Conservation (phyloP, 2,888 invertebrate species). For the Tachina lurida region DNA sequence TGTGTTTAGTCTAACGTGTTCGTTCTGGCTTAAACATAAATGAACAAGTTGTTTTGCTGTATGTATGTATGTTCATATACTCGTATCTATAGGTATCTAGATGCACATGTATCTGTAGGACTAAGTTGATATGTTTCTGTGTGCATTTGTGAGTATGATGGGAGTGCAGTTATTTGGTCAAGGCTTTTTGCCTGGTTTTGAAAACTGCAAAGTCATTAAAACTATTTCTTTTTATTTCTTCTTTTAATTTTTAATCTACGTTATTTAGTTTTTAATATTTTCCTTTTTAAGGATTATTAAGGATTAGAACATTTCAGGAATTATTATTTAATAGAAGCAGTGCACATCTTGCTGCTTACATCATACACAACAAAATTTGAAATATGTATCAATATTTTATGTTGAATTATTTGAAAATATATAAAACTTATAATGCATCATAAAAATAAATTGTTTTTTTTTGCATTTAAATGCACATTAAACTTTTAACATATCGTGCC, state of each 20-base stretch:
- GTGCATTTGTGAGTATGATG: too few species aligned
- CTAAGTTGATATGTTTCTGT: too few species aligned
- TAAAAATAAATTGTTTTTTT: too few species aligned
- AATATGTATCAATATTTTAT: too few species aligned
- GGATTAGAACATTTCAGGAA: conserved; percentile 2
- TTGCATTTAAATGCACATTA: too few species aligned
- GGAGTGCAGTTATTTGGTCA: conserved; percentile 31
- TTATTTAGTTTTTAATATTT: not conserved
- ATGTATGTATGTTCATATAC: too few species aligned
- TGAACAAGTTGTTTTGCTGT: not conserved
- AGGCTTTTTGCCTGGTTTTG: conserved; percentile 30
- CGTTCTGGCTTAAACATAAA: not conserved
- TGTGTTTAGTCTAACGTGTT: not conserved
- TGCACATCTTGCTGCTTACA: not conserved
- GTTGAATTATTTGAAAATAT: too few species aligned
- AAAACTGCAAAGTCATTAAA: conserved; percentile 52
- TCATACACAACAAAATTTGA: too few species aligned
- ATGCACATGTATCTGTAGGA: not conserved
- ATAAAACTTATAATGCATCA: too few species aligned
- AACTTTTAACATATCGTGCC: too few species aligned
- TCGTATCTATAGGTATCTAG: not conserved
- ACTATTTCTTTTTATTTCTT: not conserved
- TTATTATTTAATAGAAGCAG: not conserved
- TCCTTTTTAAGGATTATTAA: conserved; percentile 32
- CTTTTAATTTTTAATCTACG: conserved; percentile 20